Conservation (phyloP, 2,888 invertebrate genomes). For the Cataglyphis altisquamis region DNA sequence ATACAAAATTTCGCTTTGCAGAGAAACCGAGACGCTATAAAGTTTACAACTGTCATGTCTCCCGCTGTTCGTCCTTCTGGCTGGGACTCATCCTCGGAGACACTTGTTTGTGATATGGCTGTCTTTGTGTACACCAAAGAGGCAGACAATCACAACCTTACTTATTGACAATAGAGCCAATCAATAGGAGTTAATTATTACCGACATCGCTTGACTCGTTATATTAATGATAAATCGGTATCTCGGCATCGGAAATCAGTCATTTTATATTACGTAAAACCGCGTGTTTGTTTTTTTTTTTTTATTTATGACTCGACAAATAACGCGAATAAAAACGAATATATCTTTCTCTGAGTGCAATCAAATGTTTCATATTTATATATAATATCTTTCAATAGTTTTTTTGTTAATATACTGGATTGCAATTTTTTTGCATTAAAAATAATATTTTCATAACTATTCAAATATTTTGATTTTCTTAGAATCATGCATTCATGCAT, state of each 20-base stretch:
- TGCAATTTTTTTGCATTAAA: background rate
- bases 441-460: background rate
- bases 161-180: constrained; percentile 76
- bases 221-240: constrained; percentile 72
- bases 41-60: constrained; percentile 28
- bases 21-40: constrained; percentile 18
- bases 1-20: constrained; percentile 14
- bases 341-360: constrained; percentile 13
- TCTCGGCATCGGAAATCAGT: constrained; percentile 19
- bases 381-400: background rate
- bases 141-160: constrained; percentile 59
- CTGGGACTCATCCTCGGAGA: constrained; percentile 22
- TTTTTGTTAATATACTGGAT: background rate
- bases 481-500: background rate
- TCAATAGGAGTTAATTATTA: constrained; percentile 76
- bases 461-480: background rate
- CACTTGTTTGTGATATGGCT: constrained; percentile 26
- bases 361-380: background rate
- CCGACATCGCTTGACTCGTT: constrained; percentile 70
- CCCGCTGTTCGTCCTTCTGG: constrained; percentile 53
- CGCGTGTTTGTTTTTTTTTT: background rate
- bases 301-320: background rate
- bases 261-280: constrained; percentile 44
- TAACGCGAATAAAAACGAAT: constrained; percentile 1
- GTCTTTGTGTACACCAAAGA: constrained; percentile 50